Conservation (phyloP, 1,140 invertebrate species). For the Ceratitis capitata region DNA sequence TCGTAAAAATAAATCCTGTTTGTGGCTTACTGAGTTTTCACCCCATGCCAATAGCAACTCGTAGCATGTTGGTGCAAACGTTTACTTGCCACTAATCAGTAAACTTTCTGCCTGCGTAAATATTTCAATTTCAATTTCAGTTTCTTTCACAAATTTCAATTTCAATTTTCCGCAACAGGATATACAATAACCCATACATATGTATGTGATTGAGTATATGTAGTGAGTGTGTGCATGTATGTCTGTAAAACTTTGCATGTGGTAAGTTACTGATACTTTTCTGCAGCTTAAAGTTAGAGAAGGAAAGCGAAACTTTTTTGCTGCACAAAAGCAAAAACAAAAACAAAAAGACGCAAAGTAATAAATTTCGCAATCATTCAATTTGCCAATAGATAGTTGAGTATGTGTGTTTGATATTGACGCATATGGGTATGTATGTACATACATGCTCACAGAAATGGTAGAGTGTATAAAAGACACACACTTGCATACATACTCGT, state of each 20-base stretch:
- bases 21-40: background rate
- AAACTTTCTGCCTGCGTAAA: slow-evolving; percentile 21
- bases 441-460: no score
- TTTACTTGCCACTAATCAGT: slow-evolving; percentile 1
- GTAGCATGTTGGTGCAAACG: background rate
- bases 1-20: background rate
- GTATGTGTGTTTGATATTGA: background rate
- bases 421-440: background rate
- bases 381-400: background rate
- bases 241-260: background rate
- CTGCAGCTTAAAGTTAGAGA: background rate
- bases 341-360: no score
- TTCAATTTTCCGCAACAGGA: slow-evolving; percentile 1
- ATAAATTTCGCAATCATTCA: slow-evolving; percentile 32
- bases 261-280: background rate
- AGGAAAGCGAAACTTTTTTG: background rate
- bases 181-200: background rate
- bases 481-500: no score
- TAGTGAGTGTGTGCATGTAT: background rate
- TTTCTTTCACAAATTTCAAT: slow-evolving; percentile 6
- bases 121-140: slow-evolving; percentile 17
- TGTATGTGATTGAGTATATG: background rate
- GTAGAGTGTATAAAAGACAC: no score
- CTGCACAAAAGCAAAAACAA: no score
- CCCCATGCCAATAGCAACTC: background rate